Base-by-base conservation (phyloP, 2,113 vertebrate genomes). In the Taurulus bubalis region DNA sequence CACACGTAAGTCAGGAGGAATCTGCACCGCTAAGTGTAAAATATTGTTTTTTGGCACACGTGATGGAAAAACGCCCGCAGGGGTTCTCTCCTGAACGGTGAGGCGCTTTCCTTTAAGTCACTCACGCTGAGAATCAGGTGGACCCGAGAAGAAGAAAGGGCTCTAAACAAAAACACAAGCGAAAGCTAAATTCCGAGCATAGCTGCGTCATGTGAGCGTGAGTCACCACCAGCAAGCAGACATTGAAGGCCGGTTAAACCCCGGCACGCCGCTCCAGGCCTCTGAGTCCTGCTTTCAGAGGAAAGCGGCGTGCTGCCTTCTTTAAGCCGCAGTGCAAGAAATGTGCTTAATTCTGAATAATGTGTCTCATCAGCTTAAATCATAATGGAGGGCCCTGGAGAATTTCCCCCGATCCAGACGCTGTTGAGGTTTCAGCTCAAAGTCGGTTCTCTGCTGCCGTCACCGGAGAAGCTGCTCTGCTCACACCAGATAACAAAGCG, bases 141-240 rank as follows among this genome's bases (percentile, higher is more conserved):
- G 81, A 72, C 66, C 14, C 65, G 75, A 51, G 55, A 1, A 34
- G 34, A 67, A 16, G 59, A 82, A 80, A 71, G 15, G 47, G 20
- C 45, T 75, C 79, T 11, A 86, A 85, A 89, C 80, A 90, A 87
- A 71, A 83, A 77, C 59, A 77, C 65, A 84, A 88, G 75, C 53
- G 77, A 83, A 85, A 63, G 67, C 67, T 45, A 42, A 75, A 90
- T 90, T 87, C 86, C 89, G 63, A 8, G 84, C 90, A 87, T 91
- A 86, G 79, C 83, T 91, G 24, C 4, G 78, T 75, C 78, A 77
- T 70, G 63, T 75, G 77, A 81, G 67, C 58, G 7, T 87, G 88
- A 93, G 20, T 89, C 83, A 86, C 79, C 80, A 76, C 83, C 83
- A 65, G 71, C 56, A 80, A 8, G 15, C 79, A 79, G 67, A 60